phyloP scores from a whole-genome alignment of 2,888 invertebrate species.

The Azorinus chamasolen region DNA sequence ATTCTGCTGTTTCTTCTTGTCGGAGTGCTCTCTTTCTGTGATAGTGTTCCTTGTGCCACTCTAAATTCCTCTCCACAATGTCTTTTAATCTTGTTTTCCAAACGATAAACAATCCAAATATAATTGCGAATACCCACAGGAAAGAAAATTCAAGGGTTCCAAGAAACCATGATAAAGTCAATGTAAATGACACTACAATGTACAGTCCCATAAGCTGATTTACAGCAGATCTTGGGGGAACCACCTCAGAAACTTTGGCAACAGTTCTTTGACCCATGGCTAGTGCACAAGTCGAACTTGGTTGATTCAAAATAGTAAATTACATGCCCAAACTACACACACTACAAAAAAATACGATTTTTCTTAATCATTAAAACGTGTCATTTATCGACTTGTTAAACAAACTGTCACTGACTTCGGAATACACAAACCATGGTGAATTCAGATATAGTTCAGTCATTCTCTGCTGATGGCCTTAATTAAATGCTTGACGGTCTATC shows the following conservation, averaged over 20 bases:
- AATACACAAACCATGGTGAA: no score
- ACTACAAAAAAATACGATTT: no score
- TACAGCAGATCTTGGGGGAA: constrained; percentile 54
- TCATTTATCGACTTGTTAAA: no score
- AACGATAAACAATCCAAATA: constrained; percentile 80
- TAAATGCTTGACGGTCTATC: no score
- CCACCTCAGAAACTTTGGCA: constrained; percentile 5
- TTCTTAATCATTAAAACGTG: no score
- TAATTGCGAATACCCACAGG: constrained; percentile 82
- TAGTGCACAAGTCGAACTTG: no score
- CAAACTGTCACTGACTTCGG: no score
- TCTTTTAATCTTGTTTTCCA: constrained; percentile 82
- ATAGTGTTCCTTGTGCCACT: constrained; percentile 83
- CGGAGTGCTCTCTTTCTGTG: constrained; percentile 87
- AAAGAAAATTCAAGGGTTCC: constrained; percentile 81
- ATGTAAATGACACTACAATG: constrained; percentile 78
- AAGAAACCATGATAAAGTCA: constrained; percentile 80
- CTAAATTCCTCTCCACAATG: constrained; percentile 79
- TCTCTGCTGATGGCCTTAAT: no score
- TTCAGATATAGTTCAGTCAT: no score
- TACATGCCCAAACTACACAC: no score
- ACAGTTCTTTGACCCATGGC: constrained; percentile 6
- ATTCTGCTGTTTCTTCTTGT: constrained; percentile 88
- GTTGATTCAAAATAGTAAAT: no score
- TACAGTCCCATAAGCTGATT: constrained; percentile 81